Conservation (phyloP, 2,888 invertebrate genomes). For the Pilophorus perplexus region DNA sequence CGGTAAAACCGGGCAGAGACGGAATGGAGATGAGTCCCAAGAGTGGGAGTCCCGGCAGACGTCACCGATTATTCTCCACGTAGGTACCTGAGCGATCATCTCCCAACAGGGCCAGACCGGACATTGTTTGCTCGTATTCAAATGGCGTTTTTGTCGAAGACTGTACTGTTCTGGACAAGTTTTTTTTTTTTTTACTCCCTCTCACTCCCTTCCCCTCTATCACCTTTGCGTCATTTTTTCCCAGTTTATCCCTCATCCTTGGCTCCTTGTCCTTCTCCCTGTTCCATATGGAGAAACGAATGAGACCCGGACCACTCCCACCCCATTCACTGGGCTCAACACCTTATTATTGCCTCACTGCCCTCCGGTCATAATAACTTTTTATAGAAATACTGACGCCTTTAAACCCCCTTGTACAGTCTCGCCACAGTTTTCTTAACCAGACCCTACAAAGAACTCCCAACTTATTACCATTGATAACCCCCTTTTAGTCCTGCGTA, state of each 20-base stretch:
- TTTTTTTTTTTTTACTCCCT: conserved; percentile 18
- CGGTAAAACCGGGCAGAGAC: too few relatives aligned
- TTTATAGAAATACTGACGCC: conserved; percentile 38
- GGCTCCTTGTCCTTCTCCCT: too few relatives aligned
- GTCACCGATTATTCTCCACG: conserved; percentile 35
- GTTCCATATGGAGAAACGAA: conserved; percentile 34
- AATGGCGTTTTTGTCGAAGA: conserved; percentile 39
- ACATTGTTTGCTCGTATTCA: conserved; percentile 39
- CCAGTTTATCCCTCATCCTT: neutral
- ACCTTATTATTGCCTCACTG: conserved; percentile 32
- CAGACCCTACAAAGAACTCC: conserved; percentile 1
- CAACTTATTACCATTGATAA: conserved; percentile 21
- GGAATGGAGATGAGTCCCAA: conserved; percentile 25
- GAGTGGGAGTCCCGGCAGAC: conserved; percentile 35
- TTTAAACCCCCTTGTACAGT: conserved; percentile 25
- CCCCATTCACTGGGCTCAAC: conserved; percentile 10
- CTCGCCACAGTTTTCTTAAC: conserved; percentile 2
- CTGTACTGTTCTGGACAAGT: conserved; percentile 40
- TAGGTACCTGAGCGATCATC: conserved; percentile 27
- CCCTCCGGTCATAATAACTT: conserved; percentile 36
- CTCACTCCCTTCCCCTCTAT: conserved; percentile 21
- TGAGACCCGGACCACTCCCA: conserved; percentile 11
- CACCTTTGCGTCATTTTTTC: conserved; percentile 16
- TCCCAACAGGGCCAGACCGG: conserved; percentile 20
- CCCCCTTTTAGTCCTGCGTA: too few relatives aligned